phyloP scores from a whole-genome alignment of 2,797 vertebrate genomes.

The Sarcophilus harrisii region DNA sequence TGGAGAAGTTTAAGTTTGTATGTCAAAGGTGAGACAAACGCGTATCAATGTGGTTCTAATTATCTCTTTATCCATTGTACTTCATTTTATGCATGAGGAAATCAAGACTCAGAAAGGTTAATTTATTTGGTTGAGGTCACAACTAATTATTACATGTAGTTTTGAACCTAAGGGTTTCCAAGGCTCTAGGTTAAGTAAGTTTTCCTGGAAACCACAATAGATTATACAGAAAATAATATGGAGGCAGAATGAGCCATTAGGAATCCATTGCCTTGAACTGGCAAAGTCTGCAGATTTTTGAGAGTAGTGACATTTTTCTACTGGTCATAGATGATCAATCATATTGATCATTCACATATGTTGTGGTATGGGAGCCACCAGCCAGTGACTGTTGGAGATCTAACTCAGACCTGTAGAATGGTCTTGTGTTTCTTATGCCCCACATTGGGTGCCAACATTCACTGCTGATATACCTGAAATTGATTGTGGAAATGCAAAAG shows the following conservation, averaged over 20 bases:
- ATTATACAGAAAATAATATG: background rate
- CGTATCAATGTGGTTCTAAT: background rate
- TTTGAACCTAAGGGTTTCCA: background rate
- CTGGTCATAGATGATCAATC: background rate
- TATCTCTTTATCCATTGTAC: background rate
- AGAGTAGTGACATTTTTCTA: background rate
- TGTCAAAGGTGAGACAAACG: background rate
- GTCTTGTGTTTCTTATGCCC: no score
- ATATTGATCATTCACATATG: no score
- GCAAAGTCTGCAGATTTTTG: background rate
- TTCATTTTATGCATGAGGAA: background rate
- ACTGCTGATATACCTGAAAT: background rate
- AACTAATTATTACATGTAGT: background rate
- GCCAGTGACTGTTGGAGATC: no score
- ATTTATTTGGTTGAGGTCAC: background rate
- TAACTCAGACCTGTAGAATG: no score
- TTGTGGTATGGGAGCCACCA: no score
- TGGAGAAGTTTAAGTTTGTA: background rate
- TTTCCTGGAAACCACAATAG: background rate
- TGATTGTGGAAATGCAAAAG: background rate
- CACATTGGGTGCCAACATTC: no score
- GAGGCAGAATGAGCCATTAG: background rate
- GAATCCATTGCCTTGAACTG: background rate
- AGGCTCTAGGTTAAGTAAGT: background rate
- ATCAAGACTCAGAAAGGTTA: background rate